Base-by-base conservation (phyloP, 2,797 vertebrate genomes). In the Oreortyx pictus region DNA sequence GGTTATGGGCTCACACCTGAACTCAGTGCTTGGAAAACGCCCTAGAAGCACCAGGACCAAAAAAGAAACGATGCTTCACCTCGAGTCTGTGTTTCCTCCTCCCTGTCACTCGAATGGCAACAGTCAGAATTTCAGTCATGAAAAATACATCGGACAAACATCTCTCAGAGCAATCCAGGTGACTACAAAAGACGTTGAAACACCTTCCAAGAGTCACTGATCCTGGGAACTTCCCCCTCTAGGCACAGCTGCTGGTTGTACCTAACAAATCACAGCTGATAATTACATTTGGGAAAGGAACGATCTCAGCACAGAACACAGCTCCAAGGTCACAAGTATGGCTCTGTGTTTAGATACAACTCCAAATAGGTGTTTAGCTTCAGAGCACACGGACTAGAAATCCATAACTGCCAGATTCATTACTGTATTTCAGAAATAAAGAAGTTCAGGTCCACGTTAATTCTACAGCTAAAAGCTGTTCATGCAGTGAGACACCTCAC, bases 371-470 rank as follows among this genome's bases (percentile, higher is more conserved):
- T 46, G 75, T 88, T 76, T 92, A 72, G 93, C 91, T 76, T 59
- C 76, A 79, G 37, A 89, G 67, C 71, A 86, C 79, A 89, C 9
- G 29, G 60, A 66, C 33, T 49, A 78, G 82, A 67, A 68, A 70
- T 86, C 75, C 89, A 79, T 92, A 76, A 82, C 33, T 49, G 77
- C 49, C 66, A 79, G 31, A 68, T 65, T 94, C 82, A 93, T 82
- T 84, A 88, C 67, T 74, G 85, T 90, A 86, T 39, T 86, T 88
- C 8, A 75, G 71, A 92, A 96, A 91, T 81, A 56, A 72, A 27
- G 12, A 94, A 86, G 84, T 90, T 75, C 75, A 83, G 59, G 44
- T 94, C 86, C 78, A 64, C 64, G 84, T 89, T 83, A 90, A 83
- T 72, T 60, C 41, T 29, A 27, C 23, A 81, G 73, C 66, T 78